Evolutionary conservation across 2,113 vertebrate genomes (phyloP), one percentile per base, ranked within the genome.

Genomic region (Zapus hudsonius): DNA sequence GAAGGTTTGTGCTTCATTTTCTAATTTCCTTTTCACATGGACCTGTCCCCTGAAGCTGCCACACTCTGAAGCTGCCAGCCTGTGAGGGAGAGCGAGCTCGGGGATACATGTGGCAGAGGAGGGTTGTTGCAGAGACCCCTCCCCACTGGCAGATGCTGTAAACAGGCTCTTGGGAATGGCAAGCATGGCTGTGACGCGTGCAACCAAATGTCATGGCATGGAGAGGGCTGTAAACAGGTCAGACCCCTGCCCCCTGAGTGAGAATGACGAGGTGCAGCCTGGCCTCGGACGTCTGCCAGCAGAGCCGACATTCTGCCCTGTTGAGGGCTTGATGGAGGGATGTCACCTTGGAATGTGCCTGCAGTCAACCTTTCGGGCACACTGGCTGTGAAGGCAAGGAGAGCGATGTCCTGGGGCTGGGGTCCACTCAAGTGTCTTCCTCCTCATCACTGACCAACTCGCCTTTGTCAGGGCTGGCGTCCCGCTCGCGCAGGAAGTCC

Each of bases 381-480:
- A 10, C 94, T 97, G 97, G 97, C 93, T 90, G 89, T 0, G 1
- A 90, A 61, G 76, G 90, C 96, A 87, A 82, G 91, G 78, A 94
- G 73, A 90, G n/a, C 96, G 89, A 88, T 5, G 3, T 38, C 85
- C 2, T 1, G 5, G 64, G n/a, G 20, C 0, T 2, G 29, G 74
- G n/a, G 4, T 59, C 72, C 27, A 52, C 85, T 98, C 97, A 98
- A 91, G 97, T 98, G 61, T 99, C 99, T 95, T 99, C 99, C 38
- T 99, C 99, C 52, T 99, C 99, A 0, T 99, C 99, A 4, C 99
- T 99, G 95, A 99, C 98, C 36, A 99, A 98, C 94, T 98, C 98
- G 7, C 99, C 98, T 23, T 99, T 98, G 0, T 99, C 99, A 0
- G 98, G 97, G 31, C 97, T 98, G 0, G 98, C 98, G n/a, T 99